Base-by-base conservation (phyloP, 2,888 invertebrate genomes). In the Thelaira solivaga region DNA sequence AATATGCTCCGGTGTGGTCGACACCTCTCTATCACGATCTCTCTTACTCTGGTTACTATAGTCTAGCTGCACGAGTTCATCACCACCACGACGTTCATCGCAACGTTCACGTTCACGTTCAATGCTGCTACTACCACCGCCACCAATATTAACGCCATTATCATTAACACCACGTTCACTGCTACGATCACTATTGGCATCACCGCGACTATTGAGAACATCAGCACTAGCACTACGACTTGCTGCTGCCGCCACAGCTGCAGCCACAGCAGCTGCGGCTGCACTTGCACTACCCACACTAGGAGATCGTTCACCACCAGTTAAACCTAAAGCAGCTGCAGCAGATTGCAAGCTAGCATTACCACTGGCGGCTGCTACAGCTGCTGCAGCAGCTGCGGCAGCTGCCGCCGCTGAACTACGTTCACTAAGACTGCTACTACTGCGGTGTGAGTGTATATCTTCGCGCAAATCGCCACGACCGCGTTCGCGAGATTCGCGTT, bases 11-110 rank as follows among this genome's bases (percentile, higher is more conserved):
- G 89, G 89, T 83, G 89, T 89, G 80, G 88, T 89, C 83, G 88
- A 89, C 83, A 88, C 85, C 85, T 89, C 89, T 91, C 90, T 92
- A 89, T 92, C 93, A 92, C 86, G 92, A 82, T 87, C 86, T 82
- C 83, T 86, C 71, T 86, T 86, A 80, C 87, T 86, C 86, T 86
- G 87, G 82, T 85, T 88, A 83, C 87, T 88, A 82, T 87, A 88
- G 82, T 88, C 88, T 83, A 88, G 83, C 84, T 89, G 91, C 89
- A 87, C 83, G 82, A 89, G 81, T 83, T 89, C 88, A 83, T 89
- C 89, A 81, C 88, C 89, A 84, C 88, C 88, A 81, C 89, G 88
- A 84, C 88, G 88, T 80, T 89, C 88, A 59, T 88, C 86, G 81
- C 86, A 86, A 67, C 87, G 82, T 26, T 87, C 86, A 67, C 87